These are phyloP conservation scores for Myotis findleyi DNA, from an alignment of 2,797 vertebrate genomes.

Conservation along the genomic window DNA sequence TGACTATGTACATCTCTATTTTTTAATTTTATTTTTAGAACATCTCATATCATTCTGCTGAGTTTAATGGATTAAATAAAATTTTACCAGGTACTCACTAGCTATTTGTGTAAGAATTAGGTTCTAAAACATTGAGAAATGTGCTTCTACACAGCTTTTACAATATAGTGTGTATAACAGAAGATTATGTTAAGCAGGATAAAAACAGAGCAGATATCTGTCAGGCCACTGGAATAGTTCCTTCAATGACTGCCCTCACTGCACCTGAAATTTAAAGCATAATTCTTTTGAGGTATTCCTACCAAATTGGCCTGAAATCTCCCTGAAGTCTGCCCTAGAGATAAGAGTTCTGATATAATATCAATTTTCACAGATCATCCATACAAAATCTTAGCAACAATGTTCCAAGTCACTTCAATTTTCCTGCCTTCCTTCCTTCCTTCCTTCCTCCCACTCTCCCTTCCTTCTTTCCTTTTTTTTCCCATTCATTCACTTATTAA, in stretches of 20 bases:
- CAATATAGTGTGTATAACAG: not conserved
- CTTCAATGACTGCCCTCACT: not conserved
- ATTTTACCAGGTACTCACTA: not conserved
- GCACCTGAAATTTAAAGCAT: not conserved
- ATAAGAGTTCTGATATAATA: not conserved
- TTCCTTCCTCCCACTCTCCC: rapidly evolving
- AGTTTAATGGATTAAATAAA: constrained; percentile 7
- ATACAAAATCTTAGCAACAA: not conserved
- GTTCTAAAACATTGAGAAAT: not conserved
- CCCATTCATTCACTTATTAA: not conserved
- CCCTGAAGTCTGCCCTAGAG: not conserved
- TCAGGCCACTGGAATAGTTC: not conserved
- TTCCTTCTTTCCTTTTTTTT: not conserved
- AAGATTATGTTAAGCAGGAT: not conserved
- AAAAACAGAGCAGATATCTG: not conserved
- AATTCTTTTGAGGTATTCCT: not conserved
- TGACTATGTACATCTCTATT: not conserved
- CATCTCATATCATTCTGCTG: not conserved
- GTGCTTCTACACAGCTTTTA: not conserved
- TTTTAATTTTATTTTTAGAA: not conserved
- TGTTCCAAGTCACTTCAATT: not conserved
- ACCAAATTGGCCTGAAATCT: not conserved
- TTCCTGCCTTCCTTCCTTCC: not conserved
- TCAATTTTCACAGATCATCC: not conserved
- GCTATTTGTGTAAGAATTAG: not conserved